phyloP scores from a whole-genome alignment of 2,113 vertebrate genomes.

The Hippocampus guttulatus region DNA sequence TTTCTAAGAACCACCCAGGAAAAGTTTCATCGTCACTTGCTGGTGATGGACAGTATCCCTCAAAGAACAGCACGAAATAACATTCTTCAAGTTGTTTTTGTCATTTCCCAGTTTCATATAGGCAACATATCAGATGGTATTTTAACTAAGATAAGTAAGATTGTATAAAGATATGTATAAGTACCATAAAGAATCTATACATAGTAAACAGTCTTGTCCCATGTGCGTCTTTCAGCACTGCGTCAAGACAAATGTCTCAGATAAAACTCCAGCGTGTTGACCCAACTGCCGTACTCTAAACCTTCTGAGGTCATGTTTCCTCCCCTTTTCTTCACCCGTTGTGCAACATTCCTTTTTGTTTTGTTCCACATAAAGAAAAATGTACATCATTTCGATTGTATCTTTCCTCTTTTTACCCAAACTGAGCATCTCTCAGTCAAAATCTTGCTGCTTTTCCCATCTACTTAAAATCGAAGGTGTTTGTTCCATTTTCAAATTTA shows the following conservation, averaged over 20 bases:
- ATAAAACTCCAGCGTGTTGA: slow-evolving; percentile 31
- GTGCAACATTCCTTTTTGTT: neutral
- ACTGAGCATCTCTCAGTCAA: slow-evolving; percentile 1
- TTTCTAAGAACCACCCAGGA: no score
- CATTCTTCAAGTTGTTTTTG: neutral
- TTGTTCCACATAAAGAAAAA: slow-evolving; percentile 12
- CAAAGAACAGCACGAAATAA: neutral
- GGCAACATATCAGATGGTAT: slow-evolving; percentile 15
- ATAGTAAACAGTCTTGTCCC: slow-evolving; percentile 30
- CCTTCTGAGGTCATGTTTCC: slow-evolving; percentile 1
- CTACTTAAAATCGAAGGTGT: slow-evolving; percentile 34
- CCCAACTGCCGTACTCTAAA: slow-evolving; percentile 7
- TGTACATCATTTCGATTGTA: slow-evolving; percentile 33
- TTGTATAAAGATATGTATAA: no score
- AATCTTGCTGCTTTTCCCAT: slow-evolving; percentile 7
- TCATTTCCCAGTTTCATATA: slow-evolving; percentile 1
- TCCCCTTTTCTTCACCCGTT: neutral
- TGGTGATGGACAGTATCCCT: neutral
- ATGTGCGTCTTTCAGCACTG: slow-evolving; percentile 25
- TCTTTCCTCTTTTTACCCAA: slow-evolving; percentile 23
- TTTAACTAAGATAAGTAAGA: slow-evolving; percentile 36
- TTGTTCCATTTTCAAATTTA: slow-evolving; percentile 34
- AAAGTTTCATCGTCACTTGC: neutral
- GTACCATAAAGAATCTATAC: slow-evolving; percentile 25
- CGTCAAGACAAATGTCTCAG: slow-evolving; percentile 15